Conservation (phyloP, 92 coral and sea anemone genomes). For the Epizoanthus stellaris region DNA sequence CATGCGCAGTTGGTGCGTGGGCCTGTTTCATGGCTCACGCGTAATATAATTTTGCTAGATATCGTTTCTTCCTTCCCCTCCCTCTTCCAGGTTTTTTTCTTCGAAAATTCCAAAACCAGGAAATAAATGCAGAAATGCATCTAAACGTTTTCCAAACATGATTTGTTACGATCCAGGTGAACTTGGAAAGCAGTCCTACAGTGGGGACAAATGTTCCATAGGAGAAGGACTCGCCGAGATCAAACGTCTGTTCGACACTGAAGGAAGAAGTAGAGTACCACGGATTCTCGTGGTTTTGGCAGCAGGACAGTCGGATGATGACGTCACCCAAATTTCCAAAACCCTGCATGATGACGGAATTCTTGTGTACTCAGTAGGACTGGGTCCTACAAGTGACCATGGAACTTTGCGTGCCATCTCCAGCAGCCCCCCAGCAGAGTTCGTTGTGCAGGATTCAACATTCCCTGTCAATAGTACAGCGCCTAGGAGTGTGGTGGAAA, state of each 20-base stretch:
- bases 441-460: slow-evolving; percentile 65
- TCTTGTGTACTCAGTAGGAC: slow-evolving; percentile 72
- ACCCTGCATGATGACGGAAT: slow-evolving; percentile 67
- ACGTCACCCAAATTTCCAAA: slow-evolving; percentile 63
- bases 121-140: too few species aligned
- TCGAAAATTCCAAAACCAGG: too few species aligned
- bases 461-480: slow-evolving; percentile 59
- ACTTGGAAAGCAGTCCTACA: slow-evolving; percentile 12
- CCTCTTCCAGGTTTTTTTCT: too few species aligned
- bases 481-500: slow-evolving; percentile 52
- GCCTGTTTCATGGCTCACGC: too few species aligned
- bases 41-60: too few species aligned
- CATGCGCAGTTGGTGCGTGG: too few species aligned
- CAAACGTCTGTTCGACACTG: slow-evolving; percentile 45
- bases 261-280: slow-evolving; percentile 67
- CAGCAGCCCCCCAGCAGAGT: slow-evolving; percentile 66
- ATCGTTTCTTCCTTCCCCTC: too few species aligned
- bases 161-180: not conserved
- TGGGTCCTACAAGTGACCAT: slow-evolving; percentile 60
- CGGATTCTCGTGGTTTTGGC: slow-evolving; percentile 68
- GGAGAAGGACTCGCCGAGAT: slow-evolving; percentile 48
- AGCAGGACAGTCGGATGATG: slow-evolving; percentile 83
- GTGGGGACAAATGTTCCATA: slow-evolving; percentile 42
- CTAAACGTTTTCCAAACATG: not conserved
- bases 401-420: slow-evolving; percentile 51